Evolutionary conservation across 2,797 vertebrate species (phyloP), one percentile per base, ranked within the genome.

Genomic region (Oreochromis mossambicus): DNA sequence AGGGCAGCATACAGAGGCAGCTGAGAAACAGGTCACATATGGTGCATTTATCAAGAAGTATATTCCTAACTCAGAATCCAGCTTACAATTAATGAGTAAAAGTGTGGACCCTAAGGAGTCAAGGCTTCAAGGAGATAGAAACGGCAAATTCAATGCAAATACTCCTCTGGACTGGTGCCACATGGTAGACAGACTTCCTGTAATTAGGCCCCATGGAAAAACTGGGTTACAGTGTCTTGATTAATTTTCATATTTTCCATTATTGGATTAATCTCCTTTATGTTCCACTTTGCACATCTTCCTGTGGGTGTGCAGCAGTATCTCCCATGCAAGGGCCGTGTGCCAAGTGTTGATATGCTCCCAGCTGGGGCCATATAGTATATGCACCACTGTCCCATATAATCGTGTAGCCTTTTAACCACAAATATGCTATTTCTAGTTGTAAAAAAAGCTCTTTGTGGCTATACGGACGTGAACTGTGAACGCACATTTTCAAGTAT

Each of bases 251-350:
- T 85, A 82, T 90, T 87, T 89, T 80, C 55, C 77, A 87, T 92
- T 90, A 92, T 81, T 93, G 84, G 84, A 89, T 88, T 89, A 83
- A 92, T 93, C 87, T 91, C 77, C 81, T 14, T 80, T 77, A 87
- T 15, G 78, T 85, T 86, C 79, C 86, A 83, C 82, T 82, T 82
- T 7, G 52, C 81, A 84, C 26, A 32, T 86, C 80, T 87, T 90
- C 82, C 86, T 84, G 83, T 84, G 87, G 73, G 86, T 61, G 50
- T 61, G 68, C 79, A 78, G 52, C 58, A 76, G 58, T 63, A 84
- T 82, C 82, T 80, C 32, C 51, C 50, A 78, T 26, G 36, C 41
- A n/a, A n/a, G 51, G 78, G 77, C 83, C 5, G 3, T 5, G n/a
- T 88, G 87, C 85, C 87, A 93, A 84, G 58, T 82, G 8, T 78